Conservation (phyloP, 2,888 invertebrate genomes). For the Chymomyza caudatula region DNA sequence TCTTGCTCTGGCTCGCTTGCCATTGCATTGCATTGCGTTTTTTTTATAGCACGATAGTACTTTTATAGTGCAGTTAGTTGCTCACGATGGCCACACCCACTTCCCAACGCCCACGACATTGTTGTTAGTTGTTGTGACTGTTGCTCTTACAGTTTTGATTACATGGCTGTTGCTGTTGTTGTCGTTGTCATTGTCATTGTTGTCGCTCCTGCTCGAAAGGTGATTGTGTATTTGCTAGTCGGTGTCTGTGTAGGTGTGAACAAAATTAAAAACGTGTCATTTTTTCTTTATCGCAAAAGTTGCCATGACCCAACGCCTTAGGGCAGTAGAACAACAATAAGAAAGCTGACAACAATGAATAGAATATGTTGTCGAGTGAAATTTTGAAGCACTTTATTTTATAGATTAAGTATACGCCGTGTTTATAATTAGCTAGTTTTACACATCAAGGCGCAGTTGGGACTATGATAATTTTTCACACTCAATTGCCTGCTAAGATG, state of each 20-base stretch:
- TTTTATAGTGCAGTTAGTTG: slow-evolving; percentile 25
- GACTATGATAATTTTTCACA: slow-evolving; percentile 67
- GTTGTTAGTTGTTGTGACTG: slow-evolving; percentile 39
- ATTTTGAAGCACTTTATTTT: slow-evolving; percentile 47
- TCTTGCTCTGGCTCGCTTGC: slow-evolving; percentile 36
- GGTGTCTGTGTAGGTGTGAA: slow-evolving; percentile 64
- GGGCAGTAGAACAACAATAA: slow-evolving; percentile 26
- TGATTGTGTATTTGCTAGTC: slow-evolving; percentile 30
- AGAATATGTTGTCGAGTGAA: slow-evolving; percentile 36
- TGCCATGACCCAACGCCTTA: slow-evolving; percentile 44
- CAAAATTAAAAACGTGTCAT: slow-evolving; percentile 73
- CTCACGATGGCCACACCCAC: slow-evolving; percentile 6
- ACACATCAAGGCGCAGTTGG: no score
- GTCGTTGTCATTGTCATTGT: slow-evolving; percentile 18
- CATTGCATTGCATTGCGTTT: slow-evolving; percentile 36
- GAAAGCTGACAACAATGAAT: slow-evolving; percentile 10
- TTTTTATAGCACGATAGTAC: background rate
- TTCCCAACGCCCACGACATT: background rate
- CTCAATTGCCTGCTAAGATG: slow-evolving; percentile 65
- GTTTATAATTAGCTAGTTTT: background rate
- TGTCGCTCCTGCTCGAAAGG: slow-evolving; percentile 25
- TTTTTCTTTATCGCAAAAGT: slow-evolving; percentile 69
- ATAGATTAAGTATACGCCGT: slow-evolving; percentile 8
- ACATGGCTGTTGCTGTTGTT: slow-evolving; percentile 33
- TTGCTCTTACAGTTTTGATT: slow-evolving; percentile 53